A percentile compares a stretch with the other conserved stretches of the same genome.
Evolutionary conservation across 2,113 vertebrate species (phyloP).

Genomic region (Corythoichthys intestinalis): DNA sequence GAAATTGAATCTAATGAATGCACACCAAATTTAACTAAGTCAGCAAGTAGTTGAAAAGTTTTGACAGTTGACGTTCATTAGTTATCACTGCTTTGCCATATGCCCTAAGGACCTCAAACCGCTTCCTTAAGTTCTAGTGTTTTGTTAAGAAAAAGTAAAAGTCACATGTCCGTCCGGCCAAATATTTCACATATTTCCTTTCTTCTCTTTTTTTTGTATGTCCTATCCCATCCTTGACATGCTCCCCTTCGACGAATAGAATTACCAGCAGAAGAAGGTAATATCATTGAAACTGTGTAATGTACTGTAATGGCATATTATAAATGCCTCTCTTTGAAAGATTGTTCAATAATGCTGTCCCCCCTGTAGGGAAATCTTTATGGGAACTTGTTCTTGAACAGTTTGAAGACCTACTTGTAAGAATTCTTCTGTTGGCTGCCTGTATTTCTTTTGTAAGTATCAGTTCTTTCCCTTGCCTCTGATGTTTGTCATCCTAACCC

Average conservation of each 20-base stretch:
- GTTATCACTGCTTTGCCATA: background rate
- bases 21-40: background rate
- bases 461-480: background rate
- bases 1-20: background rate
- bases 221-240: constrained; percentile 52
- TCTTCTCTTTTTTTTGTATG: constrained; percentile 1
- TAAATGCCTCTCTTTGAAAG: constrained; percentile 2
- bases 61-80: background rate
- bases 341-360: background rate
- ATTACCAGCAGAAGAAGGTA: constrained; percentile 96
- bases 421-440: constrained; percentile 95
- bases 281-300: constrained; percentile 21
- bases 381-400: constrained; percentile 95
- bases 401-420: constrained; percentile 97
- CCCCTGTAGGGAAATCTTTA: constrained; percentile 89
- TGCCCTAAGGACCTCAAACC: background rate
- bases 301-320: background rate
- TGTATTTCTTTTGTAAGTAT: constrained; percentile 98
- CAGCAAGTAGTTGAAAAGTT: background rate
- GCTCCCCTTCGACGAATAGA: constrained; percentile 66
- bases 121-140: constrained; percentile 6
- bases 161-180: background rate
- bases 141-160: constrained; percentile 8
- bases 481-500: background rate
- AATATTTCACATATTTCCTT: constrained; percentile 5